Conservation (phyloP, 1,140 invertebrate species). For the Helicoverpa zea region DNA sequence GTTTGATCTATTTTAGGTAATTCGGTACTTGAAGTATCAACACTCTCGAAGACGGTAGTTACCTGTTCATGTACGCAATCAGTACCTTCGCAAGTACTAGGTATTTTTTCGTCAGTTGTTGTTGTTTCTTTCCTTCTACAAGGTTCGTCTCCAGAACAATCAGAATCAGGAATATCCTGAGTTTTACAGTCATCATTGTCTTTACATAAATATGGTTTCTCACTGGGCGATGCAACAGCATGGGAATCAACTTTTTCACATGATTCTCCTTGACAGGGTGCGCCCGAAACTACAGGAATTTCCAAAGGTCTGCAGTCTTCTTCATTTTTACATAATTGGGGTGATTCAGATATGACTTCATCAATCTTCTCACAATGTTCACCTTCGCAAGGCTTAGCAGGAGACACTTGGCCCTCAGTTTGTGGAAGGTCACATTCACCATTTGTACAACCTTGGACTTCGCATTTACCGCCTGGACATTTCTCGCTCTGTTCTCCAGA, state of each 20-base stretch:
- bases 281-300: slow-evolving; percentile 28
- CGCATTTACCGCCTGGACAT: slow-evolving; percentile 65
- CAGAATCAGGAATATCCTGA: slow-evolving; percentile 53
- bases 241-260: slow-evolving; percentile 50
- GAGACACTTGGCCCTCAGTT: slow-evolving; percentile 54
- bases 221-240: slow-evolving; percentile 11
- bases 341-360: slow-evolving; percentile 37
- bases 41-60: slow-evolving; percentile 51
- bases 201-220: slow-evolving; percentile 45
- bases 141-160: slow-evolving; percentile 68
- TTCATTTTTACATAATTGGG: slow-evolving; percentile 43
- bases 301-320: slow-evolving; percentile 51
- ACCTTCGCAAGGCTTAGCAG: slow-evolving; percentile 62
- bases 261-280: slow-evolving; percentile 51
- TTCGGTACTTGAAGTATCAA: slow-evolving; percentile 15
- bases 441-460: slow-evolving; percentile 36
- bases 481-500: slow-evolving; percentile 40
- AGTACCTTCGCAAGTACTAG: slow-evolving; percentile 61
- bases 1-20: slow-evolving; percentile 19
- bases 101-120: slow-evolving; percentile 51
- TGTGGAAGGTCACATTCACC: slow-evolving; percentile 49
- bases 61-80: slow-evolving; percentile 54
- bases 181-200: slow-evolving; percentile 57
- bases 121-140: slow-evolving; percentile 69
- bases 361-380: slow-evolving; percentile 52